Conservation (phyloP, 2,888 invertebrate genomes). For the Campoplex capitator region DNA sequence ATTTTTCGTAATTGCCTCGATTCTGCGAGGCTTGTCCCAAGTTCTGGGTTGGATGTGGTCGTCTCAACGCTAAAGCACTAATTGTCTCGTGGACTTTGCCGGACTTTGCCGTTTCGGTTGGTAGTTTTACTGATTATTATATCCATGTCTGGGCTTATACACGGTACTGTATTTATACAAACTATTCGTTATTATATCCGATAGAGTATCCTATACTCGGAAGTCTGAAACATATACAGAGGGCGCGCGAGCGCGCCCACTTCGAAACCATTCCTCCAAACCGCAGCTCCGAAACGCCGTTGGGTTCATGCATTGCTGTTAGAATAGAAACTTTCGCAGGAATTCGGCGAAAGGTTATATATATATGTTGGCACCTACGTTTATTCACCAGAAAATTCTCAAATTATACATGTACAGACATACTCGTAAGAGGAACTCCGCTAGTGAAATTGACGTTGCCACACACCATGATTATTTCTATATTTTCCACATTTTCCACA, state of each 20-base stretch:
- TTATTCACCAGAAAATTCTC: background rate
- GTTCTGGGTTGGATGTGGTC: background rate
- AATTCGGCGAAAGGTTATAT: slow-evolving; percentile 47
- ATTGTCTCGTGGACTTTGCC: slow-evolving; percentile 46
- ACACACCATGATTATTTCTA: background rate
- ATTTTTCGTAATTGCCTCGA: slow-evolving; percentile 11
- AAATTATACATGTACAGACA: background rate
- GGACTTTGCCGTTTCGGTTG: slow-evolving; percentile 34
- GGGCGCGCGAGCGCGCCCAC: background rate
- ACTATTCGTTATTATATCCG: slow-evolving; percentile 35
- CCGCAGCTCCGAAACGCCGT: slow-evolving; percentile 58
- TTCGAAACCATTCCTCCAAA: slow-evolving; percentile 53
- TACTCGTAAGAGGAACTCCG: background rate
- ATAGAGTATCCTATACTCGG: background rate
- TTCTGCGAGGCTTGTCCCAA: background rate
- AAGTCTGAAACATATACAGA: slow-evolving; percentile 26
- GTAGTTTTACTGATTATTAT: slow-evolving; percentile 24
- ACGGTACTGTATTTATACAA: slow-evolving; percentile 2
- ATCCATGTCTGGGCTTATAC: background rate
- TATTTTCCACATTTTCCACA: background rate
- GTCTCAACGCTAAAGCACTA: slow-evolving; percentile 43
- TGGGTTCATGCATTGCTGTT: slow-evolving; percentile 37
- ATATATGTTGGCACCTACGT: background rate
- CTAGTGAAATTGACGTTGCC: background rate
- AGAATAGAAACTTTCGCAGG: slow-evolving; percentile 54